Percentiles rank a stretch among this genome's conserved stretches.
Evolutionary conservation across 2,888 invertebrate species (phyloP).

Genomic region (Campoletis raptor): DNA sequence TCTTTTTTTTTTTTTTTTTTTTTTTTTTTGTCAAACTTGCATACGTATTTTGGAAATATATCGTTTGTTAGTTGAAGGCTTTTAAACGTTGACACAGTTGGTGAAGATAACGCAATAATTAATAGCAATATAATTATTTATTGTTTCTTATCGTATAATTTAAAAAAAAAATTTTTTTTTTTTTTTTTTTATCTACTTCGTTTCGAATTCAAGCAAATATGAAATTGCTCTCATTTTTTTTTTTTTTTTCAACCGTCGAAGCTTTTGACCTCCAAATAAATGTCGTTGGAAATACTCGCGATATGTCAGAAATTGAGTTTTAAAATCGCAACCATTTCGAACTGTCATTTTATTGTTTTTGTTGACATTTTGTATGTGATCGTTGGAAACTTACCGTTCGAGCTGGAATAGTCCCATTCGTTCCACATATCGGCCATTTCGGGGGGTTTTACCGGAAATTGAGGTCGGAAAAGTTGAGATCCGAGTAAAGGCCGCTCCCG

Average conservation of each 20-base stretch:
- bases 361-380: background rate
- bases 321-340: background rate
- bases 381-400: constrained; percentile 86
- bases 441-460: constrained; percentile 78
- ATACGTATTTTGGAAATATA: background rate
- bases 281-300: background rate
- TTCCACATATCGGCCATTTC: constrained; percentile 85
- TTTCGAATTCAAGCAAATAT: background rate
- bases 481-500: constrained; percentile 82
- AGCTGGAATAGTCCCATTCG: constrained; percentile 88
- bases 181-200: background rate
- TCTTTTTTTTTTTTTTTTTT: no score
- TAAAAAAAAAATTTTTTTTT: no score
- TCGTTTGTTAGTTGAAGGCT: background rate
- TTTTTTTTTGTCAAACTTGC: background rate
- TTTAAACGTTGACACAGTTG: background rate
- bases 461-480: constrained; percentile 82
- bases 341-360: background rate
- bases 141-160: background rate
- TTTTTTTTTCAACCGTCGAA: background rate
- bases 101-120: constrained; percentile 14
- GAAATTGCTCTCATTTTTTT: background rate
- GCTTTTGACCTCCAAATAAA: background rate
- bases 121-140: background rate
- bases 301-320: background rate